Base-by-base conservation (phyloP, 2,113 vertebrate genomes). In the Halcyon senegalensis region DNA sequence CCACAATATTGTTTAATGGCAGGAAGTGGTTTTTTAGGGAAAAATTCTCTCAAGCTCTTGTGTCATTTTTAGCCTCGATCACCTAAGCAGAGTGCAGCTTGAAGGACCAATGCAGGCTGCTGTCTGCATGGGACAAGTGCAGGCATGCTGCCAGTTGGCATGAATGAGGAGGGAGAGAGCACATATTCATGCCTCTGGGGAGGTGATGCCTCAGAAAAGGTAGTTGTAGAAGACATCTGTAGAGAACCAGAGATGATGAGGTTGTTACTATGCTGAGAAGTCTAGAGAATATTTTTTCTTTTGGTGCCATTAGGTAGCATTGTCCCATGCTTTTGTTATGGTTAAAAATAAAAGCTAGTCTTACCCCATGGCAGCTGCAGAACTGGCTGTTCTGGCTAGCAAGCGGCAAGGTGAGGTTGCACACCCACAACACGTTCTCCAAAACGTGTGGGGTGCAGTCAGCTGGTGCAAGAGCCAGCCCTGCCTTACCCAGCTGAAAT, bases 61-160 rank as follows among this genome's bases (percentile, higher is more conserved):
- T 68, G 33, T 46, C 43, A 33, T 67, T 92, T 95, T 94, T 89
- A 90, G 59, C 46, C 23, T 63, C 43, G 5, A 50, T 78, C 46
- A 50, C 16, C n/a, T 89, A 74, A 86, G 31, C 41, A 88, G 50
- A 83, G 28, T 33, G 30, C 28, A 66, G 67, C 79, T 58, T 0
- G 0, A 87, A 77, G 68, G 60, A 91, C 46, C 19, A 0, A 0
- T 30, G 63, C 13, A 5, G 48, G 51, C 39, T 53, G 18, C 67
- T 72, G 86, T 53, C 31, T 92, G 15, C 37, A 7, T 1, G 7
- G 31, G 33, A 37, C 24, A 3, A 1, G 5, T 48, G 41, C 1
- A 4, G 35, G 33, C 43, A 66, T 0, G 0, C 27, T 87, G 80
- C 39, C 1, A 2, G 15, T 37, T 1, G 1, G 20, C 16, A 3